These are phyloP conservation scores for Limnephilus rhombicus DNA, from an alignment of 2,888 invertebrate genomes.

Conservation along the genomic window DNA sequence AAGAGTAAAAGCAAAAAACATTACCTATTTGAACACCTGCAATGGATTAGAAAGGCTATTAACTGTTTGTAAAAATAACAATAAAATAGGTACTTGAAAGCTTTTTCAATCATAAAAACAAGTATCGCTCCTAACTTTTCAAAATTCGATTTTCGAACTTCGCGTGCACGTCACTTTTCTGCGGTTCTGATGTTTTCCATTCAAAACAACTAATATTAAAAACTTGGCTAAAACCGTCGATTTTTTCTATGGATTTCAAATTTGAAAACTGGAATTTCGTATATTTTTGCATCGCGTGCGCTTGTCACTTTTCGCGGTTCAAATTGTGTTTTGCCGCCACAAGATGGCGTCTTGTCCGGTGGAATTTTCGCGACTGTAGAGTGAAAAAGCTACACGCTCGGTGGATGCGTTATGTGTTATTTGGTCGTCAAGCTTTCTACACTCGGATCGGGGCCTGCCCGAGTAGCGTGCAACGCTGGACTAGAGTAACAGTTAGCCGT, in stretches of 20 bases:
- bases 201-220: not conserved
- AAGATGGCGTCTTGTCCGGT: slow-evolving; percentile 13
- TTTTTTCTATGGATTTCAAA: not conserved
- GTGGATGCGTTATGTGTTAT: slow-evolving; percentile 40
- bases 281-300: slow-evolving; percentile 4
- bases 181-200: too few relatives aligned
- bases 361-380: slow-evolving; percentile 34
- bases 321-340: slow-evolving; percentile 15
- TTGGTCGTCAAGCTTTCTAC: slow-evolving; percentile 54
- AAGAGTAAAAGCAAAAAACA: not conserved
- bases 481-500: not conserved
- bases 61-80: not conserved
- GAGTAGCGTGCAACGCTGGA: not conserved
- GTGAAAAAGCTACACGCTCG: not conserved
- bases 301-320: not conserved
- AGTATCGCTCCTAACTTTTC: not conserved
- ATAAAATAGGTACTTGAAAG: not conserved
- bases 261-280: slow-evolving; percentile 13
- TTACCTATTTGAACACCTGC: not conserved
- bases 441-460: slow-evolving; percentile 33
- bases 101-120: not conserved
- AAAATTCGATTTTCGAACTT: not conserved
- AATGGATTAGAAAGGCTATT: not conserved
- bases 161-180: not conserved
- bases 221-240: not conserved